Base-by-base conservation (phyloP, 2,888 invertebrate genomes). In the Tyria jacobaeae region DNA sequence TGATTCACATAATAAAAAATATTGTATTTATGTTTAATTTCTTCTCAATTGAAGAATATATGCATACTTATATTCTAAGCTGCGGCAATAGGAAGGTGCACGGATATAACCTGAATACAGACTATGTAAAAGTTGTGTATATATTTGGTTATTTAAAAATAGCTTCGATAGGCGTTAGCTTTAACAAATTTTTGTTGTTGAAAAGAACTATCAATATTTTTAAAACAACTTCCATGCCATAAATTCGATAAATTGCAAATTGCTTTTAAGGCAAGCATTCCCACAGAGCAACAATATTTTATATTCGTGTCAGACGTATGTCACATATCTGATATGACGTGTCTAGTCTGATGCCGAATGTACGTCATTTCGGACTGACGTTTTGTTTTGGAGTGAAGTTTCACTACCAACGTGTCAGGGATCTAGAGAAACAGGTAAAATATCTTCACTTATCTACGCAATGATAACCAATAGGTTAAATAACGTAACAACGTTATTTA, bases 321-420 rank as follows among this genome's bases (percentile, higher is more conserved):
- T 84, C 84, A 78, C 61, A 59, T 57, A 70, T 69, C 68, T 76
- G 82, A 83, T 81, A 75, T 82, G 85, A 83, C 84, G 73, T 76
- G 82, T 64, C 76, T 82, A 80, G 81, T 82, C 87, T 81, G 62
- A 86, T 70, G 87, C 89, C 89, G 80, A 85, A 83, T 85, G 79
- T 70, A 81, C 80, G 85, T 88, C 88, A 85, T 67, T 75, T 72
- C 61, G 60, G 71, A 74, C 71, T 75, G 81, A 80, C 78, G 75
- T 70, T n/a, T n/a, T n/a, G n/a, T 67, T 75, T 72, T 60, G 60
- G 71, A 74, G 72, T 75, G 81, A 80, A 77, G 75, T 70, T 74
- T 76, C 75, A 73, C 70, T 67, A 57, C 68, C 64, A 69, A 74
- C 84, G 77, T 71, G 69, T 67, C 68, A 74, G 75, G 71, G 77